phyloP scores from a whole-genome alignment of 2,888 invertebrate species.

The Pyralis farinalis region DNA sequence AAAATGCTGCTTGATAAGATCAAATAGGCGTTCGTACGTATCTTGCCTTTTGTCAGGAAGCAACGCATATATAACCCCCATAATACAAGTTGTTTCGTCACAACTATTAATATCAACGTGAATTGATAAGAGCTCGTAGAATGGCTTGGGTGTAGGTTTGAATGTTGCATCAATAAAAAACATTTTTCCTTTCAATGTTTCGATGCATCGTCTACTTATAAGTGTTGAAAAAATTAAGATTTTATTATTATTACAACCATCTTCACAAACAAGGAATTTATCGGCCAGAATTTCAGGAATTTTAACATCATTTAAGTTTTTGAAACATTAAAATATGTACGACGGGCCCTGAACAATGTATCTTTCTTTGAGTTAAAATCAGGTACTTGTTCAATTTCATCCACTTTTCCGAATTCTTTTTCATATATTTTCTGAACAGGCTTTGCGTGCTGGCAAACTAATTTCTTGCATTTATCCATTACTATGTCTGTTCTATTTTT shows the following conservation, averaged over 20 bases:
- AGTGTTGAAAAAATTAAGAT: conserved; percentile 2
- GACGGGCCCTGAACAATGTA: too few species aligned
- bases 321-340: too few species aligned
- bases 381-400: not conserved
- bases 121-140: too few species aligned
- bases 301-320: not conserved
- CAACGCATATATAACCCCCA: too few species aligned
- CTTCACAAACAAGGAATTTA: conserved; percentile 1
- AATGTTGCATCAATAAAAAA: conserved; percentile 1
- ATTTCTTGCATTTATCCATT: too few species aligned
- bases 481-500: too few species aligned
- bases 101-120: too few species aligned
- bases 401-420: conserved; percentile 2
- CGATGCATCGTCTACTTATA: not conserved
- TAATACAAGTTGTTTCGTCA: too few species aligned
- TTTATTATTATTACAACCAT: conserved; percentile 1
- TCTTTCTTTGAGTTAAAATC: too few species aligned
- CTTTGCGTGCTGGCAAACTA: too few species aligned
- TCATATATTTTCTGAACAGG: conserved; percentile 2
- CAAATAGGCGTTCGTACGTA: too few species aligned
- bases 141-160: too few species aligned
- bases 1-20: not conserved
- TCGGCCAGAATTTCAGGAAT: conserved; percentile 1
- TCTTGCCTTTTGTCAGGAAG: not conserved
- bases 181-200: not conserved